Percentiles rank a stretch among this genome's conserved stretches.
Conservation (phyloP, 2,797 vertebrate genomes). For the Capromys pilorides region DNA sequence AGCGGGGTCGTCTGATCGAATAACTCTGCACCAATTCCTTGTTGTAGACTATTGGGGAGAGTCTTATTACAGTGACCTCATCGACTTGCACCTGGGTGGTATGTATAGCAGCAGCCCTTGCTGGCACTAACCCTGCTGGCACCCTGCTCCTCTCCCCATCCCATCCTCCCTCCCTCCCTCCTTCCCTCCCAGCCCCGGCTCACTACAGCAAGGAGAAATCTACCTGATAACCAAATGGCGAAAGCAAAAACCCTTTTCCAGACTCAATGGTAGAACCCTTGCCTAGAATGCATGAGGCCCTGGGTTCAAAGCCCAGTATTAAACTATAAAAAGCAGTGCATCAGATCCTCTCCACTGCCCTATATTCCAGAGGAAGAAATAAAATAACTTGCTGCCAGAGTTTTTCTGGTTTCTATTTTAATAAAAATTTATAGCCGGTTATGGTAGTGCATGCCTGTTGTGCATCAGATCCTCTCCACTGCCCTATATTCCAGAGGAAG, state of each 20-base stretch:
- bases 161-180: constrained; percentile 82
- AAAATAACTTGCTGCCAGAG: background rate
- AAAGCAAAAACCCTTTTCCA: constrained; percentile 88
- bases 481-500: background rate
- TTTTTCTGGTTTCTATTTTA: constrained; percentile 33
- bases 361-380: background rate
- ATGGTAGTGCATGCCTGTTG: too few species aligned
- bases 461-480: background rate
- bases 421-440: background rate
- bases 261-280: constrained; percentile 75
- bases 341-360: background rate
- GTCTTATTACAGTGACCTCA: constrained; percentile 99
- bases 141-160: constrained; percentile 83
- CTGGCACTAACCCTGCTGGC: constrained; percentile 91
- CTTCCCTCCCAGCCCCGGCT: constrained; percentile 75
- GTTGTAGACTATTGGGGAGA: constrained; percentile 99
- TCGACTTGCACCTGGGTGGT: constrained; percentile 99
- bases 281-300: background rate
- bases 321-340: background rate
- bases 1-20: constrained; percentile 83
- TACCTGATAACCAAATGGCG: constrained; percentile 72
- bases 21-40: constrained; percentile 98
- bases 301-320: background rate
- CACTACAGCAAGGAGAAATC: constrained; percentile 78
- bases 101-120: constrained; percentile 97